phyloP scores from a whole-genome alignment of 2,113 vertebrate species.

The Micronycteris hirsuta region DNA sequence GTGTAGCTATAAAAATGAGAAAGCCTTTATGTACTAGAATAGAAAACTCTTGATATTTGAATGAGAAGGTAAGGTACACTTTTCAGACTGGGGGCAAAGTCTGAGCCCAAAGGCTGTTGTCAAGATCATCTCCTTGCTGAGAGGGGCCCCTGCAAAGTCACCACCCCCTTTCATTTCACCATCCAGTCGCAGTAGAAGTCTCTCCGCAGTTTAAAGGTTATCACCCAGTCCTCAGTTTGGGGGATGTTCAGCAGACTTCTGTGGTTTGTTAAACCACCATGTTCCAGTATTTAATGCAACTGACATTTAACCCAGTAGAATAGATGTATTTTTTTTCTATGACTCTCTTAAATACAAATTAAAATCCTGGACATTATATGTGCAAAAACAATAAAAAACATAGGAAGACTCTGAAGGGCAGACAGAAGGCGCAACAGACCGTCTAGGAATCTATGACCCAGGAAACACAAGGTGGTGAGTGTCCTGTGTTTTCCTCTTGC shows the following conservation, averaged over 20 bases:
- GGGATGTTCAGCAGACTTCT: not conserved
- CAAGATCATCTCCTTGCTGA: not conserved
- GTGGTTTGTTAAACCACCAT: not conserved
- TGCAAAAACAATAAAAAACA: not conserved
- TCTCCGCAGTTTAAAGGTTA: not conserved
- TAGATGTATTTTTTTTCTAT: not conserved
- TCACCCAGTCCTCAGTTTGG: not conserved
- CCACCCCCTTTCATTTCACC: not conserved
- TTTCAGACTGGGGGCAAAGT: not conserved
- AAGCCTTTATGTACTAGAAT: not conserved
- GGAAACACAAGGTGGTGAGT: not conserved
- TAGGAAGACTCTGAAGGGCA: not conserved
- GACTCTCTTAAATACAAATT: not conserved
- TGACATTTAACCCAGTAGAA: not conserved
- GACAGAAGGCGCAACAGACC: not conserved
- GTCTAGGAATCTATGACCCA: not conserved
- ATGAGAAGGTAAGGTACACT: not conserved
- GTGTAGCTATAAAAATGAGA: not conserved
- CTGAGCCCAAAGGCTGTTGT: not conserved
- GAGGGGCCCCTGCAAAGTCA: not conserved
- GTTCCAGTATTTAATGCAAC: not conserved
- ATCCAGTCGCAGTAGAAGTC: not conserved
- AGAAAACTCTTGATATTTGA: not conserved
- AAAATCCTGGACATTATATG: not conserved
- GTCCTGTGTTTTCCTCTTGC: not conserved